A percentile compares a stretch with the other conserved stretches of the same genome.
phyloP scores from a whole-genome alignment of 2,797 vertebrate genomes.

The Synanceia verrucosa region DNA sequence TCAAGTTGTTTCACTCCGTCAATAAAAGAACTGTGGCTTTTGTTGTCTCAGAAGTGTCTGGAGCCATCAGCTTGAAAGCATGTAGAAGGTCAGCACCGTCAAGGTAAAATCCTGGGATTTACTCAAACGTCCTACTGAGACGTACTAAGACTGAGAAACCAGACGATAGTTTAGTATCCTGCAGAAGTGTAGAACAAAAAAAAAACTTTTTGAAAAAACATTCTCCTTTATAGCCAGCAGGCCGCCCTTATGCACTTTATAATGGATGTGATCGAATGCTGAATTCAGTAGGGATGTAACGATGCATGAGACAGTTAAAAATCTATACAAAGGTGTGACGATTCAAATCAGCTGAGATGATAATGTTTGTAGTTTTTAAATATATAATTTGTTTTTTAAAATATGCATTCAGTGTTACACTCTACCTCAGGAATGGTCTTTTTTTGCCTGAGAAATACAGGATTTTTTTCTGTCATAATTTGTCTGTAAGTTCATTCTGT shows the following conservation, averaged over 20 bases:
- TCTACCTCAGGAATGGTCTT: too few relatives aligned
- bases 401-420: too few relatives aligned
- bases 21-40: slow-evolving; percentile 9
- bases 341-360: too few relatives aligned
- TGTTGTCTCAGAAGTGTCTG: slow-evolving; percentile 6
- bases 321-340: too few relatives aligned
- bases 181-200: neutral
- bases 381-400: too few relatives aligned
- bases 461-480: too few relatives aligned
- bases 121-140: neutral
- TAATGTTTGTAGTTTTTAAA: too few relatives aligned
- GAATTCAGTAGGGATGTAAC: too few relatives aligned
- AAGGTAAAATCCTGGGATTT: slow-evolving; percentile 3
- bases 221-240: neutral
- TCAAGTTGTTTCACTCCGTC: slow-evolving; percentile 29
- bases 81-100: slow-evolving; percentile 37
- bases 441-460: too few relatives aligned
- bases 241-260: neutral
- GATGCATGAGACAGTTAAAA: too few relatives aligned
- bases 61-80: slow-evolving; percentile 18
- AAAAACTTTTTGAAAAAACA: neutral
- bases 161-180: neutral
- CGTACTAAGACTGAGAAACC: neutral
- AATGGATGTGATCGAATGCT: neutral
- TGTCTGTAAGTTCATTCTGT: too few relatives aligned